Evolutionary conservation across 2,888 invertebrate genomes (phyloP).

Genomic region (Tenthredo distinguenda): DNA sequence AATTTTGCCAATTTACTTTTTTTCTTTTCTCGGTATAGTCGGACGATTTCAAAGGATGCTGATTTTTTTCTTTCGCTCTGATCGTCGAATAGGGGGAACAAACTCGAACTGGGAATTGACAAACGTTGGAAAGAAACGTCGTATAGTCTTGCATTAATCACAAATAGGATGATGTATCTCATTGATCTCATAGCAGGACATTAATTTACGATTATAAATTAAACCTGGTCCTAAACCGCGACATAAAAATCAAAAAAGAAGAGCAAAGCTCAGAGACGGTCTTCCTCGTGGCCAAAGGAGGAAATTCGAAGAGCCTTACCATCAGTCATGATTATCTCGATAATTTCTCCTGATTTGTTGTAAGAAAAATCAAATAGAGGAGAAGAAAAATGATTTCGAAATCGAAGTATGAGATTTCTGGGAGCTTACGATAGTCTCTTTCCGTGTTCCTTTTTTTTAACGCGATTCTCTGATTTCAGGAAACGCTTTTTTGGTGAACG

Average conservation of each 20-base stretch:
- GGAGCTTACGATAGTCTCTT: background rate
- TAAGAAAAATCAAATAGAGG: background rate
- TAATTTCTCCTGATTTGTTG: background rate
- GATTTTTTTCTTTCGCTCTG: background rate
- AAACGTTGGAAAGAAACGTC: background rate
- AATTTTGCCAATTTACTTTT: background rate
- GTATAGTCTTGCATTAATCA: background rate
- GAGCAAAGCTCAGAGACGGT: background rate
- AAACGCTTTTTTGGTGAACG: conserved; percentile 85
- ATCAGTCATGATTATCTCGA: background rate
- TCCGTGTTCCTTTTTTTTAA: conserved; percentile 11
- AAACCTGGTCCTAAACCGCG: background rate
- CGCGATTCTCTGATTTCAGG: conserved; percentile 77
- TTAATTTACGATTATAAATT: background rate
- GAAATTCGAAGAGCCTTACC: background rate
- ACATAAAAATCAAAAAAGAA: background rate
- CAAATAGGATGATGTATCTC: too few species aligned
- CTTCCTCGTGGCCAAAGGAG: background rate
- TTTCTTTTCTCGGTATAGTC: background rate
- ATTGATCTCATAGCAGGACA: too few species aligned
- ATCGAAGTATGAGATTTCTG: conserved; percentile 57
- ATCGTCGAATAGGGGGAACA: background rate
- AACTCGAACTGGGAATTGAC: background rate
- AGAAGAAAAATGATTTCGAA: background rate
- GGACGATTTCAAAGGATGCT: background rate